Evolutionary conservation across 2,797 vertebrate genomes (phyloP).

Genomic region (Florisuga fusca): DNA sequence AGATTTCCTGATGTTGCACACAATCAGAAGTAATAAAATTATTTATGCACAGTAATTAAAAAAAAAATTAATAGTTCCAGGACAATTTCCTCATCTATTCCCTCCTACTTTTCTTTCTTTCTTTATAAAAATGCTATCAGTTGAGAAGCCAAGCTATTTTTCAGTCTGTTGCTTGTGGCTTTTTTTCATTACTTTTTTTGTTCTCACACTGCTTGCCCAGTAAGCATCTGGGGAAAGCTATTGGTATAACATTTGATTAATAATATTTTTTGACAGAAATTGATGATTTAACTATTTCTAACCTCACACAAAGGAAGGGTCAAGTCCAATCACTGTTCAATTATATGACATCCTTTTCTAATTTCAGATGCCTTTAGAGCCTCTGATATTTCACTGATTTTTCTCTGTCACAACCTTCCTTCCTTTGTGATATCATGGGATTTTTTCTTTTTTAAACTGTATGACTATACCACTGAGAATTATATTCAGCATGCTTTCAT

Average conservation of each 20-base stretch:
- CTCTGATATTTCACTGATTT: neutral
- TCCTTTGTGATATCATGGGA: neutral
- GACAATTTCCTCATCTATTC: neutral
- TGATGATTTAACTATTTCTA: slow-evolving; percentile 30
- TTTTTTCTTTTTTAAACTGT: neutral
- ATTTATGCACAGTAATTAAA: neutral
- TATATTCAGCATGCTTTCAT: neutral
- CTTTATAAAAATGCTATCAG: neutral
- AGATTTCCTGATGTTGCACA: neutral
- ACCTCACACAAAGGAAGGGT: slow-evolving; percentile 11
- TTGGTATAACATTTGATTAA: slow-evolving; percentile 32
- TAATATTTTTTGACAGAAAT: slow-evolving; percentile 12
- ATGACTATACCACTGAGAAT: neutral
- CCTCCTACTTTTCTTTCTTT: neutral
- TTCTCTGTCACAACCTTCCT: neutral
- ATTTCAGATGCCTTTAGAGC: neutral
- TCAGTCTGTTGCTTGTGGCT: slow-evolving; percentile 19
- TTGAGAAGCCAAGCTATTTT: slow-evolving; percentile 50
- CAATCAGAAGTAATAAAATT: neutral
- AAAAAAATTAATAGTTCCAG: neutral
- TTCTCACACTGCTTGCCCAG: slow-evolving; percentile 50
- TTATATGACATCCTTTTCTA: slow-evolving; percentile 12
- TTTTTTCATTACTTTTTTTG: neutral
- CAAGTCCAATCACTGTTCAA: slow-evolving; percentile 9
- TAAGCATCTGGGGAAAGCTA: slow-evolving; percentile 30